Base-by-base conservation (phyloP, 2,797 vertebrate species). In the Centroberyx gerrardi region DNA sequence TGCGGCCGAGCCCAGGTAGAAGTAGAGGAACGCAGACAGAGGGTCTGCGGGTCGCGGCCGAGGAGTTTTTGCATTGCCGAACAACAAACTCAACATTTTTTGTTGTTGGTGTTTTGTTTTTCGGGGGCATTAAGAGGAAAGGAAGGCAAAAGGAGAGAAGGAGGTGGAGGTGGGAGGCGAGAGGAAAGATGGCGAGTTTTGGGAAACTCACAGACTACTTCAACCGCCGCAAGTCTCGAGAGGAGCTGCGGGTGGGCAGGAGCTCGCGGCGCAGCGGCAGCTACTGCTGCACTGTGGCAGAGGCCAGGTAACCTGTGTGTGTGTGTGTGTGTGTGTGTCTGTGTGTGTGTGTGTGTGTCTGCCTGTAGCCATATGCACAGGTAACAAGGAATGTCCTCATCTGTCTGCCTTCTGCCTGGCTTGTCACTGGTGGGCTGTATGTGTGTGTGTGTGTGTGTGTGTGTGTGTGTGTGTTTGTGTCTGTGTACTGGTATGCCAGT, bases 181-280 rank as follows among this genome's bases (percentile, higher is more conserved):
- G 0, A 65, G 72, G 62, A 55, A 91, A 92, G 89, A 97, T 98
- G 97, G 95, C 97, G 80, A 97, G 96, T 62, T 97, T 98, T 15
- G 97, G 97, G 81, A 98, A 98, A 95, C 96, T 97, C 91, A 97
- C 97, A 8, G 97, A 98, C 85, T 97, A 97, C 94, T 97, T 98
- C 94, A 96, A 94, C 88, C 95, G 97, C 3, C 95, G 96, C 74
- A 97, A 96, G 89, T 97, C 97, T 65, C 95, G 97, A 71, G 96
- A 96, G 68, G 96, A 98, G 91, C 93, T 97, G 78, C 93, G 94
- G 82, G 93, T 12, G 72, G 95, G 87, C 82, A 94, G 95, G 79
- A 95, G 94, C 72, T 90, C 94, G 40, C 93, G 93, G 79, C 92
- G 97, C 60, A 97, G 97, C 0, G 96, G 96, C 81, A 97, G 96